phyloP scores from a whole-genome alignment of 1,140 invertebrate genomes.

The Calliopsis andreniformis region DNA sequence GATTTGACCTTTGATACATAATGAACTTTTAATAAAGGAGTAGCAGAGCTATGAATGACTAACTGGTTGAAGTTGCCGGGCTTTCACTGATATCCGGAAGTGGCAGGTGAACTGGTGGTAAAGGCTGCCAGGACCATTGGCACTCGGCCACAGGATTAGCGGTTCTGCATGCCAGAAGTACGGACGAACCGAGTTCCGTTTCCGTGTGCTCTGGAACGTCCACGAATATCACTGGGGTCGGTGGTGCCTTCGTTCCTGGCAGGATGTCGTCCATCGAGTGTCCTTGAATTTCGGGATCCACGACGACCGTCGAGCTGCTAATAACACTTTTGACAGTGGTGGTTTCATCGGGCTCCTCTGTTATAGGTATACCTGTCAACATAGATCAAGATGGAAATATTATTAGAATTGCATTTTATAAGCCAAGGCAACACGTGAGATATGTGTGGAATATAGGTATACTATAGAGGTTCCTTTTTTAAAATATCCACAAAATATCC shows the following conservation, averaged over 20 bases:
- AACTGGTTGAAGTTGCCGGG: slow-evolving; percentile 47
- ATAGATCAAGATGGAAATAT: background rate
- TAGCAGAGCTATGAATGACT: slow-evolving; percentile 29
- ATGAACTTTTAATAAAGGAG: slow-evolving; percentile 19
- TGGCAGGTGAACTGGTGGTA: slow-evolving; percentile 76
- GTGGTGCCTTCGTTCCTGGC: slow-evolving; percentile 64
- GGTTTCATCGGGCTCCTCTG: slow-evolving; percentile 46
- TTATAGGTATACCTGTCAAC: slow-evolving; percentile 63
- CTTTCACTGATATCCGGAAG: slow-evolving; percentile 74
- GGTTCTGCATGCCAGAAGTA: slow-evolving; percentile 76
- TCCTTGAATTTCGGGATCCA: slow-evolving; percentile 54
- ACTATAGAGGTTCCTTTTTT: background rate
- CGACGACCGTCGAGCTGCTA: slow-evolving; percentile 30
- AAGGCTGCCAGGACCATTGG: slow-evolving; percentile 78
- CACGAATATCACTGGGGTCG: slow-evolving; percentile 67
- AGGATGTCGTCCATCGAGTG: slow-evolving; percentile 73
- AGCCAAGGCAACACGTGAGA: too few relatives aligned
- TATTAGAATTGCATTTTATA: too few relatives aligned
- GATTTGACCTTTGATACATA: background rate
- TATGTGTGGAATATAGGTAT: too few relatives aligned
- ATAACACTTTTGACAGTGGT: slow-evolving; percentile 43
- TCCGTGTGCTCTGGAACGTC: slow-evolving; percentile 74
- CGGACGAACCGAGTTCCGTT: slow-evolving; percentile 74
- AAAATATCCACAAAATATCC: background rate
- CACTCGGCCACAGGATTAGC: slow-evolving; percentile 75